Evolutionary conservation across 2,888 invertebrate species (phyloP), one percentile per base, ranked within the genome.

Genomic region (Drosophila greeni): DNA sequence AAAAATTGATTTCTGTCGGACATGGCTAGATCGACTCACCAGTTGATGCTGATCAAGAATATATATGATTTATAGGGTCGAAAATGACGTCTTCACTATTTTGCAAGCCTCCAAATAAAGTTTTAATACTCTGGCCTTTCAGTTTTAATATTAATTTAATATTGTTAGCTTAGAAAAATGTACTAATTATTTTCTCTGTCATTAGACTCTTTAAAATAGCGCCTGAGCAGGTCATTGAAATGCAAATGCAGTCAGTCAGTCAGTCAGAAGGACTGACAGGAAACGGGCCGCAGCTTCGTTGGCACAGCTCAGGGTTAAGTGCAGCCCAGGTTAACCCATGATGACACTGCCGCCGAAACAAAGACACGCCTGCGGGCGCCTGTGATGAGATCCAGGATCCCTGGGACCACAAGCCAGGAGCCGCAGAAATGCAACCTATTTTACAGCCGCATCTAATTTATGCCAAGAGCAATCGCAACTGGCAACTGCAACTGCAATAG

Each of bases 391-490:
- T 47, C 60, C 39, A 33, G 34, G 36, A 18, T 39, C n/a, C 31
- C 53, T 24, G 48, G 33, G 37, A 47, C 45, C 20, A 20, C 20
- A 14, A 14, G 11, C 31, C 52, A 43, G 52, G 36, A 61, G 54
- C 55, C 52, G 56, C 60, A 31, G 48, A 48, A 59, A 59, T 53
- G 59, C 71, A 78, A 74, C 82, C 79, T 72, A 82, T 72, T 75
- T 78, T 51, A 18, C 42, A 61, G 51, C 29, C 34, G 18, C 60
- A 72, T 74, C 74, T 79, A 83, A 79, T 79, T 79, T 84, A 79
- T 79, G 82, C 79, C 84, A 84, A 83, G 84, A 72, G 84, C 79
- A 75, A 71, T 77, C 58, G 70, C 70, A 73, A 64, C 60, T 58
- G 49, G 64, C 62, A 74, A 66, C 59, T 53, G 29, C 29, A 45